These are phyloP conservation scores for Propithecus deckenii DNA, from an alignment of 2,797 vertebrate genomes.

Conservation along the genomic window DNA sequence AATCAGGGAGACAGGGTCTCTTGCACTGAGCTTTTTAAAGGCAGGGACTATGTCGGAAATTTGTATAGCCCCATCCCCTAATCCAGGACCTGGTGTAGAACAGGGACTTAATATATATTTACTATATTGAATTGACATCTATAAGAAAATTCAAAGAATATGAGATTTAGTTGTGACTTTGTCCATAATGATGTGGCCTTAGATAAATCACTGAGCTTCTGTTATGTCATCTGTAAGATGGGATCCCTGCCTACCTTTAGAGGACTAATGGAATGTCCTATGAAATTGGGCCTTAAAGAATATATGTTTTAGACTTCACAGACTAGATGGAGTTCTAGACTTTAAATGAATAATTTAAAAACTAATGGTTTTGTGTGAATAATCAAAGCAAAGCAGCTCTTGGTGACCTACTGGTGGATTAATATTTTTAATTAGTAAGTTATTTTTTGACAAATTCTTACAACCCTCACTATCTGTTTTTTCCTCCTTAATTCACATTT, in stretches of 20 bases:
- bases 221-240: background rate
- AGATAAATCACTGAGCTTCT: background rate
- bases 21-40: background rate
- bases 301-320: conserved; percentile 11
- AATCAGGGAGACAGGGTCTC: background rate
- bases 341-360: conserved; percentile 1
- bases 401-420: background rate
- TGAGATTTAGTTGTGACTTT: background rate
- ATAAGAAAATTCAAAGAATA: background rate
- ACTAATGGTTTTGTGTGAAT: background rate
- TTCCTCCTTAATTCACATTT: background rate
- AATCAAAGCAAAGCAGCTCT: conserved; percentile 29
- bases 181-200: background rate
- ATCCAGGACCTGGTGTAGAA: background rate
- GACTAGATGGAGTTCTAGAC: background rate
- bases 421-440: conserved; percentile 36
- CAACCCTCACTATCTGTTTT: background rate
- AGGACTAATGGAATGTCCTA: background rate
- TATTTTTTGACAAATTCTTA: conserved; percentile 43
- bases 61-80: background rate
- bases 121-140: background rate
- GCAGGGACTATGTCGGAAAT: background rate
- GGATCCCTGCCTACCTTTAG: background rate
- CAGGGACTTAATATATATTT: background rate
- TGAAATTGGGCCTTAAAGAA: background rate